Base-by-base conservation (phyloP, 2,113 vertebrate genomes). In the Artemisiospiza belli region DNA sequence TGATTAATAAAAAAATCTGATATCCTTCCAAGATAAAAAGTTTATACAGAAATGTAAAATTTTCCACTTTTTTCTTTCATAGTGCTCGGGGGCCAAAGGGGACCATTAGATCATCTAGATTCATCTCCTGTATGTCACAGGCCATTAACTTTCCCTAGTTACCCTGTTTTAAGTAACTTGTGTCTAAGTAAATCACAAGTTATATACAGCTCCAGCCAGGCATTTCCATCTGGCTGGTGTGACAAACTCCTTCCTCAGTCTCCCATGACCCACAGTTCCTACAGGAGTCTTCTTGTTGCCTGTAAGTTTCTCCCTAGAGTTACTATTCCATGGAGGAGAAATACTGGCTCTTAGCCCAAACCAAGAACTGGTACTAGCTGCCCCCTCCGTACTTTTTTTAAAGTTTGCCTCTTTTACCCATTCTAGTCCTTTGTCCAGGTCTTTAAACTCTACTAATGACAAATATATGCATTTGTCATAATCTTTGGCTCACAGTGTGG, bases 71-170 rank as follows among this genome's bases (percentile, higher is more conserved):
- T 92, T 95, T 73, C 49, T 70, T 83, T 81, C 51, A 39, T 16
- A 81, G 59, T 67, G 25, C 15, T 44, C 35, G 14, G 13, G 8
- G 30, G 21, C 72, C 73, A 92, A 58, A 84, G 46, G 55, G 27
- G 47, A 89, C 37, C 15, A 81, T 90, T 95, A 92, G 72, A 89
- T 95, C 83, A 89, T 74, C 68, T 66, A 86, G 31, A 77, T 90
- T 94, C 27, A 74, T 87, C 62, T 85, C 63, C 44, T 92, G 9
- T 54, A 58, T 83, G 69, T 93, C 76, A 96, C 67, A 93, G 67
- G 33, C 52, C 80, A 93, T 89, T 93, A 90, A 80, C 55, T 88
- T 83, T 81, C 79, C 63, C 27, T 77, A 67, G n/a, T 83, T 94
- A 66, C 37, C 59, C 44, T 80, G 15, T 66, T 69, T 74, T 83